These are phyloP conservation scores for Oligia fasciuncula DNA, from an alignment of 2,888 invertebrate species.

Conservation along the genomic window DNA sequence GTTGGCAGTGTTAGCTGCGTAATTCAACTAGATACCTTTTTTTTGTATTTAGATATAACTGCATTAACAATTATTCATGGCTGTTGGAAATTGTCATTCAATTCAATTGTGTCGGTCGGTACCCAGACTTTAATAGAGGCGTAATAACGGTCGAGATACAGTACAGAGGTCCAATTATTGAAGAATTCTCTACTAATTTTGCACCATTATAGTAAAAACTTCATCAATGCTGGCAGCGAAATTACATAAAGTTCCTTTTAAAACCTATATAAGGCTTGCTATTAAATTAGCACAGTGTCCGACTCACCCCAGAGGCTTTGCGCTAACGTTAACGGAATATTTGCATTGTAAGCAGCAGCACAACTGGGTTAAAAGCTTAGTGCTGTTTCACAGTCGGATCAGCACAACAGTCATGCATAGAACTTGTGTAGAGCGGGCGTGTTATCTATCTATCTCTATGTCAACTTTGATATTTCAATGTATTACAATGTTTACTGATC, in stretches of 20 bases:
- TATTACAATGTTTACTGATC: slow-evolving; percentile 21
- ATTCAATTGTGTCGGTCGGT: slow-evolving; percentile 45
- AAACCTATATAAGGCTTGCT: slow-evolving; percentile 46
- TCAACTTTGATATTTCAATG: slow-evolving; percentile 20
- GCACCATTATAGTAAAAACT: slow-evolving; percentile 66
- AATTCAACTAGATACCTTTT: background rate
- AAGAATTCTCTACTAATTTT: slow-evolving; percentile 56
- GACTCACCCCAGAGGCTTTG: slow-evolving; percentile 68
- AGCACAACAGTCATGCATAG: slow-evolving; percentile 64
- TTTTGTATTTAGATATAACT: slow-evolving; percentile 2
- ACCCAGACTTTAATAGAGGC: slow-evolving; percentile 51
- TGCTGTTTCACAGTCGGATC: slow-evolving; percentile 71
- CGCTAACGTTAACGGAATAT: slow-evolving; percentile 78
- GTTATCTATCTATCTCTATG: slow-evolving; percentile 13
- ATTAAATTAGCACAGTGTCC: slow-evolving; percentile 68
- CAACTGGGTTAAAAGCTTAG: slow-evolving; percentile 85
- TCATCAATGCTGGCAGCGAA: slow-evolving; percentile 51
- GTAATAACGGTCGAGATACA: slow-evolving; percentile 52
- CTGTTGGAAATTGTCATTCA: slow-evolving; percentile 13
- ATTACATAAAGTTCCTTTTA: slow-evolving; percentile 48
- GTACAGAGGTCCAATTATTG: slow-evolving; percentile 46
- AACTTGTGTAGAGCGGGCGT: slow-evolving; percentile 42
- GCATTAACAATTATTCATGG: slow-evolving; percentile 5
- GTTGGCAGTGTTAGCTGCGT: slow-evolving; percentile 7
- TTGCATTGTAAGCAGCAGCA: slow-evolving; percentile 74